These are phyloP conservation scores for Wasmannia auropunctata DNA, from an alignment of 1,140 invertebrate species.

Conservation along the genomic window DNA sequence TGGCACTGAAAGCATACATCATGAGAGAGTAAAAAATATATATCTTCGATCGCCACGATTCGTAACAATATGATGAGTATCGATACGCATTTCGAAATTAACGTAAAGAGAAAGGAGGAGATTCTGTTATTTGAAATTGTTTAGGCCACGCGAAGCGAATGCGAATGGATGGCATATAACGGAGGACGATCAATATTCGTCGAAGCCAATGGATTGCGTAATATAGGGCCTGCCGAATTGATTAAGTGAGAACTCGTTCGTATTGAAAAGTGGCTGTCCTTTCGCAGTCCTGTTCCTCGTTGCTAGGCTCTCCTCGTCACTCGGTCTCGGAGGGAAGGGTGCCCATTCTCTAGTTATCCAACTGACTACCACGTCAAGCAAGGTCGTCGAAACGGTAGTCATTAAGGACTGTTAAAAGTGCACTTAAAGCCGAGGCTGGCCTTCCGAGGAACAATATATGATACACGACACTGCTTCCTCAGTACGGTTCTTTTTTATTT, in stretches of 20 bases:
- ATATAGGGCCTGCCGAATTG: constrained; percentile 8
- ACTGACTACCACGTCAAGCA: constrained; percentile 54
- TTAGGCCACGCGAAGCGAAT: neutral
- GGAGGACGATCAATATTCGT: neutral
- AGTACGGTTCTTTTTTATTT: constrained; percentile 11
- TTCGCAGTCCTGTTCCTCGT: neutral
- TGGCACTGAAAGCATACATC: neutral
- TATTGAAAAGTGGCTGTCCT: constrained; percentile 33
- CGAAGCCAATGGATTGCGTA: neutral
- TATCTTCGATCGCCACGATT: neutral
- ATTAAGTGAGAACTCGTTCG: neutral
- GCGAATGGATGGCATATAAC: neutral
- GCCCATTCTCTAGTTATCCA: constrained; percentile 31
- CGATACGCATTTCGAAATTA: neutral
- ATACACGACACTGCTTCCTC: constrained; percentile 1
- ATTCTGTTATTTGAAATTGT: neutral
- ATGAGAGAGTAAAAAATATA: neutral
- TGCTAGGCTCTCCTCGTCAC: neutral
- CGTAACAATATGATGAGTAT: neutral
- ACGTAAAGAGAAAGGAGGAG: neutral
- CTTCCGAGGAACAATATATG: constrained; percentile 44
- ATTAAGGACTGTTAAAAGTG: constrained; percentile 60
- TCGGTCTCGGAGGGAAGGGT: constrained; percentile 7
- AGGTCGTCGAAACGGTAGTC: constrained; percentile 58
- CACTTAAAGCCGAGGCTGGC: constrained; percentile 6